phyloP scores from a whole-genome alignment of 2,113 vertebrate species.

The Campylomormyrus tamandua region DNA sequence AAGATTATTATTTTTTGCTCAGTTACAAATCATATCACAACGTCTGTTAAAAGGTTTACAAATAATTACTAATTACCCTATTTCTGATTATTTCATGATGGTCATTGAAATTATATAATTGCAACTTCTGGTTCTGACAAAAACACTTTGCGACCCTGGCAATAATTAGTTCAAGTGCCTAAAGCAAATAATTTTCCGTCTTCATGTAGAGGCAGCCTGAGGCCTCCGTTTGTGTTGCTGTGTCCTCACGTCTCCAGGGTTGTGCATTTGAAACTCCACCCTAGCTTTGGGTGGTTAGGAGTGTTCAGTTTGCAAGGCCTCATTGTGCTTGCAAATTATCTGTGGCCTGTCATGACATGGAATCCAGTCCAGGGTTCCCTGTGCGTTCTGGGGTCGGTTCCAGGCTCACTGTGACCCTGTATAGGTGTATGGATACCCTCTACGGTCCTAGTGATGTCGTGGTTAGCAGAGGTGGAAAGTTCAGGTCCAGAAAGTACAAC shows the following conservation, averaged over 20 bases:
- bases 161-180: background rate
- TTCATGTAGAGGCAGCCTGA: background rate
- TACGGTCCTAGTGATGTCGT: background rate
- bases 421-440: background rate
- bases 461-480: background rate
- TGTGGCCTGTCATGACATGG: background rate
- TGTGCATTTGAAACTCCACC: background rate
- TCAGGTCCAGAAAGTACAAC: background rate
- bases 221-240: background rate
- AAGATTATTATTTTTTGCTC: background rate
- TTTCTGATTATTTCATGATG: slow-evolving; percentile 22
- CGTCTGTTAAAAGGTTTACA: background rate
- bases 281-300: background rate
- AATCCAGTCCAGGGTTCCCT: background rate
- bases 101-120: slow-evolving; percentile 5
- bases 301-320: background rate
- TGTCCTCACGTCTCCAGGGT: background rate
- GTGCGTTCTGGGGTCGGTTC: background rate
- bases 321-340: background rate
- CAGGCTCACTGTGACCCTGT: background rate
- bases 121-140: background rate
- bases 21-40: slow-evolving; percentile 8
- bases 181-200: background rate
- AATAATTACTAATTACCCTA: slow-evolving; percentile 16
- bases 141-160: background rate